These are phyloP conservation scores for Ceratosolen fusciceps DNA, from an alignment of 1,140 invertebrate species.

Conservation along the genomic window DNA sequence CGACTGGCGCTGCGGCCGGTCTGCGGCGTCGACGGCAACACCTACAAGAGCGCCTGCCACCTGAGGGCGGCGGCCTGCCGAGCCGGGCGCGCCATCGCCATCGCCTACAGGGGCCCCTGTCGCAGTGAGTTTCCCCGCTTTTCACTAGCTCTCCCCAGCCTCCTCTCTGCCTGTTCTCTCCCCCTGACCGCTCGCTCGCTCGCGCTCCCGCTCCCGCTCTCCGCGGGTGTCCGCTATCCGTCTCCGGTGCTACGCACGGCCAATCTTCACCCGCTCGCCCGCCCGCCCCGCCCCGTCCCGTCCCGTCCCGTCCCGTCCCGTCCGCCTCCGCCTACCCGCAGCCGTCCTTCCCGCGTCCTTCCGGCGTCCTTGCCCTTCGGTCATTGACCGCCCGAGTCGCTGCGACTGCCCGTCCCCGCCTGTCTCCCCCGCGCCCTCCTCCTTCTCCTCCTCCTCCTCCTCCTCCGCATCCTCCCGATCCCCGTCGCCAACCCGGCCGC, in stretches of 20 bases:
- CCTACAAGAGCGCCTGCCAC: constrained; percentile 89
- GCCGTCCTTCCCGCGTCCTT: constrained; percentile 70
- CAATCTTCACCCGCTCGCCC: too few species aligned
- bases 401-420: constrained; percentile 48
- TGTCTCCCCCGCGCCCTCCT: constrained; percentile 50
- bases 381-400: constrained; percentile 64
- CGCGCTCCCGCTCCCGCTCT: neutral
- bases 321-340: constrained; percentile 34
- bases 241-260: too few species aligned
- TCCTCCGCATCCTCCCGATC: neutral
- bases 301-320: neutral
- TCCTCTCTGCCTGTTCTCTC: neutral
- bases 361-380: constrained; percentile 69
- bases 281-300: neutral
- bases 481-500: constrained; percentile 43
- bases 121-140: constrained; percentile 75
- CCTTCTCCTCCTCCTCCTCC: constrained; percentile 37
- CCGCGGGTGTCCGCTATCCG: neutral
- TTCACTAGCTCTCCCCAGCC: constrained; percentile 1
- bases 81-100: constrained; percentile 84
- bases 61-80: constrained; percentile 86
- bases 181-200: neutral
- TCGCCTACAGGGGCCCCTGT: constrained; percentile 90
- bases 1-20: constrained; percentile 68
- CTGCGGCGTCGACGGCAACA: constrained; percentile 89